Base-by-base conservation (phyloP, 2,113 vertebrate species). In the Nymphicus hollandicus region DNA sequence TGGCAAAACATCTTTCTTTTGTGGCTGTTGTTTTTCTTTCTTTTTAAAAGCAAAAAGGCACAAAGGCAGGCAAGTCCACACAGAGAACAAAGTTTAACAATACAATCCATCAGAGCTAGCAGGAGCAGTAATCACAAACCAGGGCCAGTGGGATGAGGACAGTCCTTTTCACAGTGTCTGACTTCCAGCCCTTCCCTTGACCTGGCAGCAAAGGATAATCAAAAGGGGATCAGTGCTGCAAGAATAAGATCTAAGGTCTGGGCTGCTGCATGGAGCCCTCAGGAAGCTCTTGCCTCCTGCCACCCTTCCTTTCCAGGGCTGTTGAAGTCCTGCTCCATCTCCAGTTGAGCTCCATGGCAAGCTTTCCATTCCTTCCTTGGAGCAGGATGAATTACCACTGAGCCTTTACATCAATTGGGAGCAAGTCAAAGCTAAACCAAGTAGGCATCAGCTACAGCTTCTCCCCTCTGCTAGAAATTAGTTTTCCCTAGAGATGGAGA, bases 1-100 rank as follows among this genome's bases (percentile, higher is more conserved):
- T 96, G 93, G 91, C 80, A 91, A 96, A 96, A 95, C 43, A 72
- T 68, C 27, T 89, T 84, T 84, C 41, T 69, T 86, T 91, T 64
- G 46, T 79, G 56, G 27, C 28, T 82, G 61, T 71, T 86, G n/a
- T 46, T 53, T 73, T 41, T 76, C 47, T 74, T 81, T 65, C 37
- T 23, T 70, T 24, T 55, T 31, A 55, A 39, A 96, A 93, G 88
- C 93, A 92, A 37, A 89, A 71, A 93, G 47, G 79, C 92, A 83
- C 70, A 94, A 91, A 95, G 69, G 70, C 80, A 90, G 47, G 65
- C 95, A 96, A 93, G 58, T 74, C 91, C 96, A 94, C 85, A 84
- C 27, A 46, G 55, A 88, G 47, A 73, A 66, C 88, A 93, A 91
- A 83, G 83, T 79, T 93, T 79, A 84, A 96, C 83, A 89, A 56